Base-by-base conservation (phyloP, 2,888 invertebrate genomes). In the Fabriciana adippe region DNA sequence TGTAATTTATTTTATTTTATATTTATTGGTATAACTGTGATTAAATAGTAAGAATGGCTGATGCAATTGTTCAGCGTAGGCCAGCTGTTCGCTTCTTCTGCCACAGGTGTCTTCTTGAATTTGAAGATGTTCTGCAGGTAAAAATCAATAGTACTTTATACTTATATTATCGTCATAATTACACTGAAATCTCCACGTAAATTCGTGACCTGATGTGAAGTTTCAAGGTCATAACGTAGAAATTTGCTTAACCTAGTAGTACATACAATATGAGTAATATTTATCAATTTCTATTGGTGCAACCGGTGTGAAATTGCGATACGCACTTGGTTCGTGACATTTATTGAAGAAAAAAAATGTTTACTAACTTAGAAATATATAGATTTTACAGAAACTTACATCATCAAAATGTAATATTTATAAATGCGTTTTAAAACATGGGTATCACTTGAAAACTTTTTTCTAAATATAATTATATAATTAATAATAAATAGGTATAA, bases 51-150 rank as follows among this genome's bases (percentile, higher is more conserved):
- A 82, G 78, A 81, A 92, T 92, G 92, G 90, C 90, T 78, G 91
- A 92, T 80, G 86, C 90, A 77, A 77, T 86, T 73, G 95, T 95
- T 77, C 95, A 95, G 90, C 94, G 94, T 84, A 93, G 94, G 84
- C 93, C 94, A 77, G 93, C 94, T 76, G 93, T 94, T 79, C 95
- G 96, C 84, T 98, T 97, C 94, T 98, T 96, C 93, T 98, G 98
- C 94, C 97, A 98, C 91, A 95, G 96, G 93, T 98, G 98, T 94
- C 96, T 95, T 88, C 93, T 95, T 81, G 97, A 97, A 93, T 96
- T 97, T 86, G 95, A 95, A 87, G 94, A 95, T 89, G 95, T 95
- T 87, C 93, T 95, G 85, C 94, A 96, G 91, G 96, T 96, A 94
- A 95, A 95, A 94, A 90, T 87, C 86, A 81, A 87, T 90, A 55